Conservation (phyloP, 1,140 invertebrate genomes). For the Saccostrea glomerata region DNA sequence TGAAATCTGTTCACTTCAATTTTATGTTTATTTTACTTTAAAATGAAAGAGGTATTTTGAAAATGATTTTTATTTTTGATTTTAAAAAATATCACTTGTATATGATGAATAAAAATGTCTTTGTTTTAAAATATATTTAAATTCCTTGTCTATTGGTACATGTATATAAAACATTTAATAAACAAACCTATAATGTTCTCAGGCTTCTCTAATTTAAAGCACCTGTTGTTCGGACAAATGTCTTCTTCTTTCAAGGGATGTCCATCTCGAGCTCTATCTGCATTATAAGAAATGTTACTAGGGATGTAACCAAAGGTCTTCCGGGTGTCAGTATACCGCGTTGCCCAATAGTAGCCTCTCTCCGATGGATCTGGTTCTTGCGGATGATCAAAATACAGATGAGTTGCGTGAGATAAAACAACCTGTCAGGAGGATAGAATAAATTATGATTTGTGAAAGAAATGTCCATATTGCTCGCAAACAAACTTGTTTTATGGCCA, state of each 20-base stretch:
- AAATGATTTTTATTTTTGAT: neutral
- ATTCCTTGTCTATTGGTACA: neutral
- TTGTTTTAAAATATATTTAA: neutral
- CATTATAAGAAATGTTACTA: conserved; percentile 69
- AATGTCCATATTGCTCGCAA: no score
- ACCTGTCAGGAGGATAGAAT: conserved; percentile 57
- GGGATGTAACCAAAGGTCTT: conserved; percentile 72
- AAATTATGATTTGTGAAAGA: no score
- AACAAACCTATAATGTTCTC: conserved; percentile 51
- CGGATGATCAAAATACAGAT: conserved; percentile 76
- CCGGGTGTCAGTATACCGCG: conserved; percentile 66
- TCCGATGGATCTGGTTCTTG: conserved; percentile 75
- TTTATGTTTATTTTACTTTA: no score
- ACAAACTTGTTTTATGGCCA: no score
- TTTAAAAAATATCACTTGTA: no score
- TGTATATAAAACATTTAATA: neutral
- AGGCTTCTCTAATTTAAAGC: conserved; percentile 30
- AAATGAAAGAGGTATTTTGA: neutral
- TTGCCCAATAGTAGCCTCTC: conserved; percentile 74
- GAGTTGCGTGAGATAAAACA: conserved; percentile 71
- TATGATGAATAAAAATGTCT: neutral
- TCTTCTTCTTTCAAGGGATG: conserved; percentile 43
- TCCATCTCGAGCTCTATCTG: conserved; percentile 63
- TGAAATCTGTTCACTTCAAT: neutral
- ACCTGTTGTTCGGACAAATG: conserved; percentile 37